These are phyloP conservation scores for Prionailurus viverrinus DNA, from an alignment of 2,113 vertebrate species.

Conservation along the genomic window DNA sequence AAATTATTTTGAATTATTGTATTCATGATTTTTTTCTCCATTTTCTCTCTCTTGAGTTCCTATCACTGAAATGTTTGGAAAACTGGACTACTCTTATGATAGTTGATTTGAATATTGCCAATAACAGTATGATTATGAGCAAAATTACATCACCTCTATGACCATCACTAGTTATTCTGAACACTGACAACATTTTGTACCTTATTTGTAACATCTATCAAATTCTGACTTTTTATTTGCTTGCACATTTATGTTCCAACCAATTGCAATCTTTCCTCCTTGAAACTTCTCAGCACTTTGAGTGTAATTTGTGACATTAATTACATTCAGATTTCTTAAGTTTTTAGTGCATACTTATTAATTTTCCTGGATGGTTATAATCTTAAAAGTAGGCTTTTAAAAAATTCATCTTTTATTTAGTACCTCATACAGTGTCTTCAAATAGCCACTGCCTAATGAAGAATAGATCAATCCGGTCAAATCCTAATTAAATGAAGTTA, in stretches of 20 bases:
- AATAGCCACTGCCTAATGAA: neutral
- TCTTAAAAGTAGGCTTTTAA: neutral
- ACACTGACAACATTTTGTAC: neutral
- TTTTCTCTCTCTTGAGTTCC: neutral
- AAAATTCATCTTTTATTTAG: slow-evolving; percentile 14
- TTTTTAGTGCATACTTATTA: neutral
- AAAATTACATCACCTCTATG: neutral
- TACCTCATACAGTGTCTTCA: neutral
- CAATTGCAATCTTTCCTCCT: neutral
- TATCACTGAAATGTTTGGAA: neutral
- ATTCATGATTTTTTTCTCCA: neutral
- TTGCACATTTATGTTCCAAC: neutral
- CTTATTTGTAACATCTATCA: neutral
- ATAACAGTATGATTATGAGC: neutral
- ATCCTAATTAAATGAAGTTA: neutral
- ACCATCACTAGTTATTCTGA: neutral
- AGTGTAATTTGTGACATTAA: neutral
- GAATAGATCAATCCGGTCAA: neutral
- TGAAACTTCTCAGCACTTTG: neutral
- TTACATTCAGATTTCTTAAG: neutral
- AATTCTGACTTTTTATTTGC: neutral
- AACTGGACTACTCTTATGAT: neutral
- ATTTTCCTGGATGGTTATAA: neutral
- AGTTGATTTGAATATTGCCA: neutral
- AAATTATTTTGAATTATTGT: neutral